Conservation (phyloP, 1,140 invertebrate genomes). For the Drosophila busckii region DNA sequence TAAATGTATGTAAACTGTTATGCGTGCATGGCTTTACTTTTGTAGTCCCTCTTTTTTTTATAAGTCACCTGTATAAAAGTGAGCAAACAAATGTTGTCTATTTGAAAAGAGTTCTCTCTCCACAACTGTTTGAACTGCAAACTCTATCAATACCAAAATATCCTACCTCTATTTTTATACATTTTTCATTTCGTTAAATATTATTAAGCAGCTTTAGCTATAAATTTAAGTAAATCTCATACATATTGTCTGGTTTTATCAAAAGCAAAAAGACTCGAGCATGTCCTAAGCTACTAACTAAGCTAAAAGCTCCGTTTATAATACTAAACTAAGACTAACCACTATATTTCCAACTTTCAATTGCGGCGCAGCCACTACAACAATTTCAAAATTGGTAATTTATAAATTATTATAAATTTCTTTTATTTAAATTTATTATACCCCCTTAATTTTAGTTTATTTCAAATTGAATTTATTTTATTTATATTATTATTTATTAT, state of each 20-base stretch:
- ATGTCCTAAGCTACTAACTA: constrained; percentile 20
- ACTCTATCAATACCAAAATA: no score
- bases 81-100: constrained; percentile 39
- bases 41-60: no score
- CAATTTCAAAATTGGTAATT: constrained; percentile 53
- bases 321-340: constrained; percentile 8
- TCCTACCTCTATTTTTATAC: constrained; percentile 9
- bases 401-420: constrained; percentile 32
- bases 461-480: constrained; percentile 36
- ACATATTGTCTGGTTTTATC: constrained; percentile 77
- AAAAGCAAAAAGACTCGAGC: constrained; percentile 33
- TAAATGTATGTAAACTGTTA: constrained; percentile 53
- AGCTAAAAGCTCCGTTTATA: not conserved
- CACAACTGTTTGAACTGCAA: constrained; percentile 24
- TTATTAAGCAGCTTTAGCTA: constrained; percentile 9
- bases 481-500: constrained; percentile 40
- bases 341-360: constrained; percentile 37
- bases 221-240: constrained; percentile 21
- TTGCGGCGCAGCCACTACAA: constrained; percentile 38
- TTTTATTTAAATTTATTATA: constrained; percentile 4
- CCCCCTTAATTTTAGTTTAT: constrained; percentile 1
- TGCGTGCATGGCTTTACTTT: constrained; percentile 56
- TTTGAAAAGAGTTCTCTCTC: constrained; percentile 70
- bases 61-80: constrained; percentile 16
- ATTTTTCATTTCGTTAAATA: constrained; percentile 8